Percentiles rank a stretch among this genome's conserved stretches.
Conservation (phyloP, 1,140 invertebrate species). For the Telenomus remus region DNA sequence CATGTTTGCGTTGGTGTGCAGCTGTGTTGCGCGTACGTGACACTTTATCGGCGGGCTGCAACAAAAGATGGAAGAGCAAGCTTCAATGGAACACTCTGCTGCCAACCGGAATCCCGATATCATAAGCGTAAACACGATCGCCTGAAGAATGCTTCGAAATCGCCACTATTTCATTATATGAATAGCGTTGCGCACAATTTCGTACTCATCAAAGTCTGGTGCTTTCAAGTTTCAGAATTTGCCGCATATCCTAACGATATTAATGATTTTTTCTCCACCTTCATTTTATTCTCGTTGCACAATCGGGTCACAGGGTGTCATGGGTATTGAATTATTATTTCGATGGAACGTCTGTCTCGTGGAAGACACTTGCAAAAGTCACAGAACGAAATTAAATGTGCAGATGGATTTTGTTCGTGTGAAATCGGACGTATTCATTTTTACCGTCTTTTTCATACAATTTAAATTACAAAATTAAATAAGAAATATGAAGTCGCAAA, state of each 20-base stretch:
- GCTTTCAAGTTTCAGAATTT: background rate
- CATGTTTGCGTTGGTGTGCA: constrained; percentile 24
- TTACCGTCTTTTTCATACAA: too few relatives aligned
- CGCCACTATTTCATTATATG: constrained; percentile 21
- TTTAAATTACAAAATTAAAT: too few relatives aligned
- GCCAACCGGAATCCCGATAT: constrained; percentile 48
- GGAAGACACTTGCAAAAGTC: too few relatives aligned
- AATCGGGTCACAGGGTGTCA: too few relatives aligned
- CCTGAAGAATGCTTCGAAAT: constrained; percentile 29
- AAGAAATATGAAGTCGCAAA: too few relatives aligned
- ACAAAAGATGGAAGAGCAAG: constrained; percentile 39
- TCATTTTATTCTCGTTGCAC: too few relatives aligned
- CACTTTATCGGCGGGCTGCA: constrained; percentile 14
- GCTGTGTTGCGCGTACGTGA: constrained; percentile 28
- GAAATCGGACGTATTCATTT: too few relatives aligned
- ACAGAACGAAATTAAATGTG: too few relatives aligned
- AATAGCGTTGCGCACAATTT: constrained; percentile 14
- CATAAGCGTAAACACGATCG: constrained; percentile 37
- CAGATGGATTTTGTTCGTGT: too few relatives aligned
- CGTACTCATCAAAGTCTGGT: constrained; percentile 4
- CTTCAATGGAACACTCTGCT: constrained; percentile 30
- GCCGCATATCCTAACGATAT: background rate
- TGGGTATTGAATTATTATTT: too few relatives aligned
- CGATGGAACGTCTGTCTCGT: too few relatives aligned
- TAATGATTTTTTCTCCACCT: background rate